A percentile compares a stretch with the other conserved stretches of the same genome.
Conservation (phyloP, 1,140 invertebrate genomes). For the Euborellia annulipes region DNA sequence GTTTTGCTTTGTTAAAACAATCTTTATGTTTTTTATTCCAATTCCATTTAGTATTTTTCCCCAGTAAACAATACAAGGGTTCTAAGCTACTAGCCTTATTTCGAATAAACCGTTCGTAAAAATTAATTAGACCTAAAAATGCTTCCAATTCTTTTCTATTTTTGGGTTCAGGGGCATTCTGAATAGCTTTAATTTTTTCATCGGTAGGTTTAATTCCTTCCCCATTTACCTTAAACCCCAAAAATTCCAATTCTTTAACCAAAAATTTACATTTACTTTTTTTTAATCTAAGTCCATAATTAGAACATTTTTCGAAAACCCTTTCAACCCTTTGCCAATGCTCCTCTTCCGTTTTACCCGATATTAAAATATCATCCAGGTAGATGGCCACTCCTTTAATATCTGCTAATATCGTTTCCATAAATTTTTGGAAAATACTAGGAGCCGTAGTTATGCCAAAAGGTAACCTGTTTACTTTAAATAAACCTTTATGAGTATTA, state of each 20-base stretch:
- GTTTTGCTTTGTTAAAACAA: slow-evolving; percentile 20
- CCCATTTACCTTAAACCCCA: slow-evolving; percentile 12
- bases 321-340: slow-evolving; percentile 12
- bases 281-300: slow-evolving; percentile 13
- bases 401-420: slow-evolving; percentile 13
- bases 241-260: slow-evolving; percentile 8
- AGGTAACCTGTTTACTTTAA: slow-evolving; percentile 27
- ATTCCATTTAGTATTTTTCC: slow-evolving; percentile 16
- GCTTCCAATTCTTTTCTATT: slow-evolving; percentile 11
- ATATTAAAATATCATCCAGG: slow-evolving; percentile 20
- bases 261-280: slow-evolving; percentile 8
- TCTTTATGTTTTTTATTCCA: slow-evolving; percentile 13
- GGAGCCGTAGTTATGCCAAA: slow-evolving; percentile 30
- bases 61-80: slow-evolving; percentile 15
- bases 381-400: slow-evolving; percentile 13
- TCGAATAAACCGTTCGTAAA: slow-evolving; percentile 18
- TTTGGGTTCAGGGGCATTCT: slow-evolving; percentile 10
- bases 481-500: slow-evolving; percentile 26
- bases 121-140: slow-evolving; percentile 15
- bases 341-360: slow-evolving; percentile 13
- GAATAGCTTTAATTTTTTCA: slow-evolving; percentile 6
- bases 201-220: slow-evolving; percentile 14
- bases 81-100: slow-evolving; percentile 17
- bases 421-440: slow-evolving; percentile 18
- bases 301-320: slow-evolving; percentile 12